Evolutionary conservation across 2,113 vertebrate species (phyloP), one percentile per base, ranked within the genome.

Genomic region (Globicephala melas): DNA sequence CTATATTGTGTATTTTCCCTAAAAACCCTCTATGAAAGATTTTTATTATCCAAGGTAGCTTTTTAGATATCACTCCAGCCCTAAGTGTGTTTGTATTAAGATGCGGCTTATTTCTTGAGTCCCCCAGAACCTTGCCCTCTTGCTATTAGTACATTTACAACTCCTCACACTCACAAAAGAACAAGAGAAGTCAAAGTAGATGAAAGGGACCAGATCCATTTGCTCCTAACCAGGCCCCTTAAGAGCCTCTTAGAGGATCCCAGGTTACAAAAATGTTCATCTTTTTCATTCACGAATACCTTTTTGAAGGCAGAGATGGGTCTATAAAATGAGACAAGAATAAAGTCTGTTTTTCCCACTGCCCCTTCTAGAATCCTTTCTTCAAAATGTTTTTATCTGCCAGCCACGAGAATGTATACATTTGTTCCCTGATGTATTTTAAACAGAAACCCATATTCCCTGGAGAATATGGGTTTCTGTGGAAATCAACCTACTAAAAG

Each of bases 121-220:
- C 89, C 97, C 96, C 94, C 33, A 97, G 97, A 98, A 95, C 65
- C 47, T 95, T 97, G 95, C 98, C 96, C 97, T 98, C 93, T 97
- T 25, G 90, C 97, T 97, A 97, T 98, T 98, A 98, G 97, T 94
- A 96, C 97, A 82, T 96, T 88, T 89, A 26, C 73, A 97, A 96
- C 87, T 96, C 96, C 97, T 95, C 97, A 95, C 91, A 95, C 92
- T 98, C 94, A 98, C 93, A 97, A 91, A 96, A 96, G 70, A 92
- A 97, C 95, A 94, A 97, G 96, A 71, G 93, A 87, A 94, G 97
- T 98, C 85, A 76, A 98, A 60, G 90, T 67, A 99, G 98, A 99
- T 99, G 98, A 99, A 99, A 99, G 98, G 97, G 98, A 98, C 97
- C 82, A 96, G 95, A 98, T 98, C 97, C 99, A 98, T 99, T 99